Conservation (phyloP, 2,888 invertebrate genomes). For the Nezara viridula region DNA sequence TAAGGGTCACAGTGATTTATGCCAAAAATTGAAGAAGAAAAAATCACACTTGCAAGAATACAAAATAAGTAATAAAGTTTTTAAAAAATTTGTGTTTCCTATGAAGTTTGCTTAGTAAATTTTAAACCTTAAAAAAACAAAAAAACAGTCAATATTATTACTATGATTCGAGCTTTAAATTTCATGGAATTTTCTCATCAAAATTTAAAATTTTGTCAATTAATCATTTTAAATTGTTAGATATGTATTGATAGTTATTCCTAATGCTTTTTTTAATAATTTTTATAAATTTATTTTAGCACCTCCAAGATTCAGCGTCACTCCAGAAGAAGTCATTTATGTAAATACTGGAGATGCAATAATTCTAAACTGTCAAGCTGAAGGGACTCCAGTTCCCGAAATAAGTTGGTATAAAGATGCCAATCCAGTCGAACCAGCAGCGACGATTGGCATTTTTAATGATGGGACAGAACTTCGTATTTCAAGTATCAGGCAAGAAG, state of each 20-base stretch:
- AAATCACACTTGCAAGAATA: too few relatives aligned
- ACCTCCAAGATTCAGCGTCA: slow-evolving; percentile 94
- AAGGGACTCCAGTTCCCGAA: slow-evolving; percentile 95
- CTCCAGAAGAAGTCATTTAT: slow-evolving; percentile 96
- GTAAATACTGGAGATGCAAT: slow-evolving; percentile 96
- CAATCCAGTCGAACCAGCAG: slow-evolving; percentile 89
- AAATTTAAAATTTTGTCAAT: too few relatives aligned
- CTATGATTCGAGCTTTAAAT: too few relatives aligned
- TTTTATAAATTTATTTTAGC: slow-evolving; percentile 71
- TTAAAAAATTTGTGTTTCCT: too few relatives aligned
- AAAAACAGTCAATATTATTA: too few relatives aligned
- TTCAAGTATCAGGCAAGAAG: slow-evolving; percentile 91
- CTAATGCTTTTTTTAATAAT: neutral
- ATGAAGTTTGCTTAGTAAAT: too few relatives aligned
- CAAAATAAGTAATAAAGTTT: too few relatives aligned
- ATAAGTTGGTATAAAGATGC: slow-evolving; percentile 97
- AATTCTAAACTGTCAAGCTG: slow-evolving; percentile 96
- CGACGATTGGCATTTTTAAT: slow-evolving; percentile 91
- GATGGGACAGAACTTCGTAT: slow-evolving; percentile 95
- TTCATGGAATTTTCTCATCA: too few relatives aligned
- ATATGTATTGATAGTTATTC: neutral
- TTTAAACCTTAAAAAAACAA: too few relatives aligned
- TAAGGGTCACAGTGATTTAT: too few relatives aligned
- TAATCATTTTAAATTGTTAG: too few relatives aligned
- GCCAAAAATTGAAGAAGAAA: too few relatives aligned